A percentile compares a stretch with the other conserved stretches of the same genome.
These are phyloP conservation scores for Archegozetes longisetosus DNA, from an alignment of 1,140 invertebrate species.

Conservation along the genomic window DNA sequence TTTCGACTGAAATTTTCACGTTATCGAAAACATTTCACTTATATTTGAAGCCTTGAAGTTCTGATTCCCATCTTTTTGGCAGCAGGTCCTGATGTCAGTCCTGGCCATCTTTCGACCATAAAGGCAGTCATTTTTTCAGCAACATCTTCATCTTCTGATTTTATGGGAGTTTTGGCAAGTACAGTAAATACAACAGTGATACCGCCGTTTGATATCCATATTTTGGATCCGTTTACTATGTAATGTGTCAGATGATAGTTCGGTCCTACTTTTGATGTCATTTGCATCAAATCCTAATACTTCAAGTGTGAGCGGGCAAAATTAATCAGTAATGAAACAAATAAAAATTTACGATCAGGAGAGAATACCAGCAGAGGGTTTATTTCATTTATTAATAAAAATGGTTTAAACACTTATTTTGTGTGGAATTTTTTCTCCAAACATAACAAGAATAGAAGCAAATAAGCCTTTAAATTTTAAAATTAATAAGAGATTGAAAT, in stretches of 20 bases:
- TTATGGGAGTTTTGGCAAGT: slow-evolving; percentile 54
- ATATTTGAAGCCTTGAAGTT: slow-evolving; percentile 95
- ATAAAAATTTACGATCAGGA: too few relatives aligned
- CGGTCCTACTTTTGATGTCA: slow-evolving; percentile 37
- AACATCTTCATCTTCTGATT: slow-evolving; percentile 36
- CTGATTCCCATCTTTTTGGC: slow-evolving; percentile 99
- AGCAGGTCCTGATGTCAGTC: slow-evolving; percentile 77
- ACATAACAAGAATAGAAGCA: too few relatives aligned
- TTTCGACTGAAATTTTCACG: slow-evolving; percentile 82
- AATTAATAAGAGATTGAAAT: too few relatives aligned
- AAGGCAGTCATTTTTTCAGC: slow-evolving; percentile 75
- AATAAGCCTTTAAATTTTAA: too few relatives aligned
- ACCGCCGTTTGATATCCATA: slow-evolving; percentile 98
- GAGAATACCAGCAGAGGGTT: slow-evolving; percentile 67
- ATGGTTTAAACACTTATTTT: too few relatives aligned
- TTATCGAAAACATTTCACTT: slow-evolving; percentile 92
- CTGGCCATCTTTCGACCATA: slow-evolving; percentile 87
- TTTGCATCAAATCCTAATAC: slow-evolving; percentile 48
- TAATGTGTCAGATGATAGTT: slow-evolving; percentile 23
- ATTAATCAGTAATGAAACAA: too few relatives aligned
- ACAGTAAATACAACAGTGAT: slow-evolving; percentile 96
- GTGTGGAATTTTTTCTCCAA: too few relatives aligned
- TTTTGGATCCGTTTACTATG: slow-evolving; percentile 90
- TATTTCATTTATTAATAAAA: too few relatives aligned
- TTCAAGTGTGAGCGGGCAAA: background rate